Percentiles rank a stretch among this genome's conserved stretches.
Conservation (phyloP, 2,888 invertebrate species). For the Euzophera pinguis region DNA sequence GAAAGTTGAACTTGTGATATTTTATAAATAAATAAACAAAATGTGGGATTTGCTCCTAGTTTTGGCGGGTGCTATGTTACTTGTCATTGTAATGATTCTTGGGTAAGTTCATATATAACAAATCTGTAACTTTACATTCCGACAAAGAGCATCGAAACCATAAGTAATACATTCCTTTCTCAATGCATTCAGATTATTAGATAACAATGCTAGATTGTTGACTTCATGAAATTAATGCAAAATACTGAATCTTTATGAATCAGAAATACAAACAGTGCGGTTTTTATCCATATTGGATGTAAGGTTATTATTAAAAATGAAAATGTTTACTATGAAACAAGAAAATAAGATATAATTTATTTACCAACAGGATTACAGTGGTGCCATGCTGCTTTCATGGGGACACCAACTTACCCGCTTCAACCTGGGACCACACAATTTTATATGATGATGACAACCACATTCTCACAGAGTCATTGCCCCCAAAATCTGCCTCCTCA, state of each 20-base stretch:
- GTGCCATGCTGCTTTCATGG: slow-evolving; percentile 23
- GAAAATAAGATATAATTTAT: not conserved
- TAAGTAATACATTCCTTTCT: too few relatives aligned
- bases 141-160: too few relatives aligned
- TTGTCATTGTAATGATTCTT: slow-evolving; percentile 24
- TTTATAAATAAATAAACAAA: slow-evolving; percentile 13
- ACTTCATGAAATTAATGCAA: too few relatives aligned
- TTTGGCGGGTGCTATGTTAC: slow-evolving; percentile 23
- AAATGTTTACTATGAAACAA: too few relatives aligned
- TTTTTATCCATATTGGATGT: too few relatives aligned
- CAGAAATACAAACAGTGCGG: too few relatives aligned
- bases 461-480: slow-evolving; percentile 1
- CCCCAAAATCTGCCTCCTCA: slow-evolving; percentile 23
- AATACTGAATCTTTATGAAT: too few relatives aligned
- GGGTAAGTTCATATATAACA: slow-evolving; percentile 26
- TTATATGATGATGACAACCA: not conserved
- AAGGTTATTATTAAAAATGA: too few relatives aligned
- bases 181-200: too few relatives aligned
- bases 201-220: too few relatives aligned
- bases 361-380: slow-evolving; percentile 28
- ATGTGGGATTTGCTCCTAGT: slow-evolving; percentile 28
- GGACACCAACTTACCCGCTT: not conserved
- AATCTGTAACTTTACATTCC: not conserved
- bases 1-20: not conserved
- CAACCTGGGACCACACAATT: not conserved